phyloP scores from a whole-genome alignment of 2,797 vertebrate genomes.

The Eidolon dupreanum region DNA sequence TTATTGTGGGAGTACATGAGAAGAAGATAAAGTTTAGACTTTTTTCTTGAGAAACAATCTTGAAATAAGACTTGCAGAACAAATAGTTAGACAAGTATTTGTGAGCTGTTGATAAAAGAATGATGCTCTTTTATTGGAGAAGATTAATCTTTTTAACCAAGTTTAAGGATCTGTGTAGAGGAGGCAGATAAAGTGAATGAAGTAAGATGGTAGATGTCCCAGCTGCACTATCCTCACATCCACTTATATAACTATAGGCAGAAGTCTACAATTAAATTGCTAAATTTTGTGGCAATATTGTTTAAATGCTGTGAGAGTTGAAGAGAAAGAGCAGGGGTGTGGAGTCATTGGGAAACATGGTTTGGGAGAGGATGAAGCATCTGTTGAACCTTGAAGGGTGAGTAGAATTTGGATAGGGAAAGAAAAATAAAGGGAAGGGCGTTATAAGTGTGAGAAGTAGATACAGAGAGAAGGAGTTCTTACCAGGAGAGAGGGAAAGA shows the following conservation, averaged over 20 bases:
- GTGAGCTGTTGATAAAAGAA: not conserved
- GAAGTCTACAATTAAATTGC: conserved; percentile 32
- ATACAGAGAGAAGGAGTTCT: not conserved
- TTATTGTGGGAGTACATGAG: not conserved
- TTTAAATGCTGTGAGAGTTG: conserved; percentile 44
- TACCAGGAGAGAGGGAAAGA: not conserved
- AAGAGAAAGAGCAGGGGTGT: not conserved
- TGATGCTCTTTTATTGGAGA: not conserved
- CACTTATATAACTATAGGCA: not conserved
- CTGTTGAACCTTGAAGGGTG: not conserved
- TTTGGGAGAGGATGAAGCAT: not conserved
- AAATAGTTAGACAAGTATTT: not conserved
- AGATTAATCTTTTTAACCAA: not conserved
- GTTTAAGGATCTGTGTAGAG: not conserved
- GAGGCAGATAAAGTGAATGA: conserved; percentile 16
- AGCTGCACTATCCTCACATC: not conserved
- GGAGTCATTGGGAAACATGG: not conserved
- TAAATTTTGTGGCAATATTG: conserved; percentile 18
- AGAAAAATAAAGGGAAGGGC: not conserved
- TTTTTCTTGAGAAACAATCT: conserved; percentile 23
- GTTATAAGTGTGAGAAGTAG: not conserved
- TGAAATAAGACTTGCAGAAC: conserved; percentile 20
- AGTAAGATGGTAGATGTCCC: not conserved
- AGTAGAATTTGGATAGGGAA: not conserved
- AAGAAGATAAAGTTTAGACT: conserved; percentile 24